Conservation (phyloP, 2,888 invertebrate genomes). For the Ichneumoninae sp. region DNA sequence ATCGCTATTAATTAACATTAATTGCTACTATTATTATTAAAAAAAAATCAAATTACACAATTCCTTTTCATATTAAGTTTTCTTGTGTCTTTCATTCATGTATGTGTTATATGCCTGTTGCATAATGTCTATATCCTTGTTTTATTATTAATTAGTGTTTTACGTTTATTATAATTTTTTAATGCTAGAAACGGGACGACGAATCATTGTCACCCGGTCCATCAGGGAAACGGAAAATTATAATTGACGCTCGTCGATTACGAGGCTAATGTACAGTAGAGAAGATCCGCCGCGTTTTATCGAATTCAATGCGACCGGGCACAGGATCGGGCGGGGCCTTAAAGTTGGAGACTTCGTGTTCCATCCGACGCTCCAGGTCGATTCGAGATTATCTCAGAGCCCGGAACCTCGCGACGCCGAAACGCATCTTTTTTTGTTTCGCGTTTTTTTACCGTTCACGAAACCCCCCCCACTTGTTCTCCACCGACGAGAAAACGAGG, state of each 20-base stretch:
- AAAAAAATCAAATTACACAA: slow-evolving; percentile 75
- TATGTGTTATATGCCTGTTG: slow-evolving; percentile 10
- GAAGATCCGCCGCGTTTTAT: not conserved
- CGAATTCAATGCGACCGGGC: not conserved
- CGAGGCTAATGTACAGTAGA: not conserved
- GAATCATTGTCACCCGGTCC: not conserved
- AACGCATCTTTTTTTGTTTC: slow-evolving; percentile 4
- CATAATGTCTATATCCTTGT: slow-evolving; percentile 36
- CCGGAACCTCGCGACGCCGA: not conserved
- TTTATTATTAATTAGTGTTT: slow-evolving; percentile 15
- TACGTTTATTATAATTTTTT: not conserved
- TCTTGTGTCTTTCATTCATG: slow-evolving; percentile 48
- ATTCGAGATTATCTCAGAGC: slow-evolving; percentile 9
- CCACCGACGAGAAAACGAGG: not conserved
- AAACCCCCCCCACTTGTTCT: slow-evolving; percentile 17
- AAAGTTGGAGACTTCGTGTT: not conserved
- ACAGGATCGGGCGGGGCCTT: not conserved
- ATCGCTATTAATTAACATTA: slow-evolving; percentile 72
- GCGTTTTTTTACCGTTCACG: slow-evolving; percentile 20
- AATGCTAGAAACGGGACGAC: not conserved
- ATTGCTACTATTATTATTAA: slow-evolving; percentile 73
- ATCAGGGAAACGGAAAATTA: not conserved
- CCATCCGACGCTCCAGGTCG: slow-evolving; percentile 11
- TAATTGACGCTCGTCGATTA: not conserved
- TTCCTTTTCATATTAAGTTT: slow-evolving; percentile 73